Conservation (phyloP, 2,888 invertebrate species). For the Tetramorium bicarinatum region DNA sequence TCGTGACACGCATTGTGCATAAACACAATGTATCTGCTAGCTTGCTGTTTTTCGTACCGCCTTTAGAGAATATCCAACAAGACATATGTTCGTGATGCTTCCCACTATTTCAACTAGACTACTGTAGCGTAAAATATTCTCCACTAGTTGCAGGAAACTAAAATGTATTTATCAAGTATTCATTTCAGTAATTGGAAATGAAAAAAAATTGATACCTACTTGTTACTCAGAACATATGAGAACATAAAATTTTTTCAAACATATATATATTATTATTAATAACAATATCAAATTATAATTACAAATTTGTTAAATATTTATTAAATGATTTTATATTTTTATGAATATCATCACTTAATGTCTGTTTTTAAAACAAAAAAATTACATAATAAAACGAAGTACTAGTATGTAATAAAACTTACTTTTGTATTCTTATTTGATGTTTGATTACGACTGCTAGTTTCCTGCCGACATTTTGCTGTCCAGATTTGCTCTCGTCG, state of each 20-base stretch:
- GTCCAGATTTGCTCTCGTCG: background rate
- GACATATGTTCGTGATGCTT: constrained; percentile 13
- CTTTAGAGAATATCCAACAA: constrained; percentile 29
- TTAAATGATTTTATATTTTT: background rate
- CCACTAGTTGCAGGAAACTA: constrained; percentile 32
- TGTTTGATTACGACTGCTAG: constrained; percentile 21
- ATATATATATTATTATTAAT: background rate
- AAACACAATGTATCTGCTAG: background rate
- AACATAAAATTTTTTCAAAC: background rate
- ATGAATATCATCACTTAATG: background rate
- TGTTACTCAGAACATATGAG: background rate
- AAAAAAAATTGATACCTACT: background rate
- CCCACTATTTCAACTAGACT: constrained; percentile 38
- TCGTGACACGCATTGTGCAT: background rate
- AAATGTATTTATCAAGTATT: constrained; percentile 11
- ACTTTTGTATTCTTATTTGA: constrained; percentile 45
- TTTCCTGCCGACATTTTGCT: background rate
- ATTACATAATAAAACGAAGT: background rate
- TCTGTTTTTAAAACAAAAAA: too few relatives aligned
- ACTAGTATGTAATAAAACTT: background rate
- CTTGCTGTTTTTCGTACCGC: background rate
- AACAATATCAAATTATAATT: constrained; percentile 4
- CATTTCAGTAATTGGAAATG: background rate
- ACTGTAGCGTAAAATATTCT: constrained; percentile 21
- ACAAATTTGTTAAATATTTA: background rate